Evolutionary conservation across 2,797 vertebrate species (phyloP).

Genomic region (Linurgus olivaceus): DNA sequence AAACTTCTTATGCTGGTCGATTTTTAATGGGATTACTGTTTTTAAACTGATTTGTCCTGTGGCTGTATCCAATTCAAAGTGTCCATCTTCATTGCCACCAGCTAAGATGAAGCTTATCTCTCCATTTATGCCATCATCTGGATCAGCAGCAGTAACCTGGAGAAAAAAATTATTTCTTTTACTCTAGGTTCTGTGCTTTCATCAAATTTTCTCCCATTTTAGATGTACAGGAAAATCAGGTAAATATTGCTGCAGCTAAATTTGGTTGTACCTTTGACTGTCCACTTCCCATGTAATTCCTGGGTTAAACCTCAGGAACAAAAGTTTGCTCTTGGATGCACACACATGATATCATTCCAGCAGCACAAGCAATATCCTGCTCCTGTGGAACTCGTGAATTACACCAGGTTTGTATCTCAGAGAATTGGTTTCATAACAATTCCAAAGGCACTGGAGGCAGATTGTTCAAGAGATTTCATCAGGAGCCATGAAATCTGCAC

Average conservation of each 20-base stretch:
- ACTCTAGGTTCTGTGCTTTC: neutral
- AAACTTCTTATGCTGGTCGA: conserved; percentile 67
- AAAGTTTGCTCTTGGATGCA: neutral
- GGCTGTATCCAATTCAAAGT: conserved; percentile 70
- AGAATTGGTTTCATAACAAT: neutral
- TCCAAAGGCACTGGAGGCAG: neutral
- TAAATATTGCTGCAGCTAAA: neutral
- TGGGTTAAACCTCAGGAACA: neutral
- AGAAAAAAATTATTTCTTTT: neutral
- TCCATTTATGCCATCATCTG: conserved; percentile 75
- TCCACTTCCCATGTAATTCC: neutral
- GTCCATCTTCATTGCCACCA: conserved; percentile 73
- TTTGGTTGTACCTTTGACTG: neutral
- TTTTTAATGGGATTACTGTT: conserved; percentile 61
- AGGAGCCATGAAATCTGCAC: neutral
- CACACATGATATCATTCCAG: neutral
- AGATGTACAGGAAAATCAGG: neutral
- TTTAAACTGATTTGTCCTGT: conserved; percentile 72
- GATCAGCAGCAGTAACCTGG: conserved; percentile 78
- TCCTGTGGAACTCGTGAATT: neutral
- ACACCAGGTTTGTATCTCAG: neutral
- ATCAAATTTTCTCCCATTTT: neutral
- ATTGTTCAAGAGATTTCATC: neutral
- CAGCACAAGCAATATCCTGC: neutral
- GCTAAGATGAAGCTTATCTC: conserved; percentile 73